Evolutionary conservation across 37 sponge, comb jelly and placozoan species (phyloP), one percentile per base, ranked within the genome.

Genomic region (Aphrocallistes beatrix): DNA sequence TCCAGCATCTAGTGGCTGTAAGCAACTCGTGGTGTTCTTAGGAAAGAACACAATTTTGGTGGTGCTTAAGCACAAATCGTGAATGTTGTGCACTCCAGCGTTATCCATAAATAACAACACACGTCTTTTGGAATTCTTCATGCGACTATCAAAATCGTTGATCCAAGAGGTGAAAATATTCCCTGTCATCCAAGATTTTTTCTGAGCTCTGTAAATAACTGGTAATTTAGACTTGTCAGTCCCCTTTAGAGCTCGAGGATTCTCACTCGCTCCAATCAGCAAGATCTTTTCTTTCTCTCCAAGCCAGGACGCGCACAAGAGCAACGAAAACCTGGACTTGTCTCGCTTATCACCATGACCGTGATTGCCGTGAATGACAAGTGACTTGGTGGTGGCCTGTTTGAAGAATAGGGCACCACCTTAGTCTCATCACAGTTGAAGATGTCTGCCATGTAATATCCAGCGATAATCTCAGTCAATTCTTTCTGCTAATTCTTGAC

Each of bases 381-480:
- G 75, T 32, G 75, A 60, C n/a, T 60, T 60, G 32, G 25, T 60
- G 34, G 75, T 60, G 8, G 75, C 17, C n/a, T 60, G 75, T 60
- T 60, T 60, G 75, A 60, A 60, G 75, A 60, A 32, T 3, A 60
- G 75, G 75, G 32, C 75, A n/a, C n/a, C n/a, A n/a, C n/a, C n/a
- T n/a, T n/a, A n/a, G n/a, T n/a, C n/a, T n/a, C n/a, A n/a, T 21
- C 28, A 25, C 75, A 25, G 28, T 60, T 60, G 28, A 60, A 60
- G 34, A 60, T 28, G 21, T 60, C 75, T 60, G 25, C 3, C 75
- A 19, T 60, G 32, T 60, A 19, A 13, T 60, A 32, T 60, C 34
- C 75, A 32, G 25, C 34, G 32, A 60, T 32, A 21, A 60, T 60
- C 8, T 13, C 75, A 13, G 75, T 19, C 75, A 60, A n/a, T 13